Evolutionary conservation across 2,797 vertebrate species (phyloP), one percentile per base, ranked within the genome.

Genomic region (Anguilla anguilla): DNA sequence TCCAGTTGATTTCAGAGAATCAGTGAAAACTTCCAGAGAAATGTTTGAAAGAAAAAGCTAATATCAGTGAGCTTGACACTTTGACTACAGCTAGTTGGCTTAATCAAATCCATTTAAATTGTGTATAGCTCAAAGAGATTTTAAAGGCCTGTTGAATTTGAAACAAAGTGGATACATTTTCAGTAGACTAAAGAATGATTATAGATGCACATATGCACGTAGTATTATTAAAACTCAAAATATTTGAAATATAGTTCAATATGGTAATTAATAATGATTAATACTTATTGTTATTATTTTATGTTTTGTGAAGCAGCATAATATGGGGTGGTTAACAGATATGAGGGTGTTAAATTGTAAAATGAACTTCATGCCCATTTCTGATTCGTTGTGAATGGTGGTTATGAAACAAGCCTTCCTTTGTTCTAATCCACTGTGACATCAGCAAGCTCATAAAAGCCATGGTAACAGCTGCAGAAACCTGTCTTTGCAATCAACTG

Each of bases 401-500:
- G 35, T 82, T 82, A 82, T 82, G 43, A 82, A 82, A 82, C 43
- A 82, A 51, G 3, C 25, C 46, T 82, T 82, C 79, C 79, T 82
- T 51, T 82, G 79, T 82, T 82, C 79, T 51, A 35, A 77, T 72
- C 74, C 15, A 79, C 74, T 7, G 74, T 46, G 35, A 79, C 74
- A 79, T 79, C 46, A 82, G 79, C 19, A 19, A 25, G 79, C 28
- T 25, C 25, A 82, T 51, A 6, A 49, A 82, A 82, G 22, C 46
- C 43, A 82, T n/a, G 46, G 39, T 51, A 82, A 49, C 46, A 49
- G 6, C 59, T 83, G 79, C 82, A 59, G 43, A 69, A 53, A 53
- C 59, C 31, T 83, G 86, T 64, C 15, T 83, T 69, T 49, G n/a
- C 46, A 67, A 39, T 87, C 46, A 87, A 87, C 83, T 83, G 59